Base-by-base conservation (phyloP, 92 coral and sea anemone genomes). In the Phenganax stokvisi region DNA sequence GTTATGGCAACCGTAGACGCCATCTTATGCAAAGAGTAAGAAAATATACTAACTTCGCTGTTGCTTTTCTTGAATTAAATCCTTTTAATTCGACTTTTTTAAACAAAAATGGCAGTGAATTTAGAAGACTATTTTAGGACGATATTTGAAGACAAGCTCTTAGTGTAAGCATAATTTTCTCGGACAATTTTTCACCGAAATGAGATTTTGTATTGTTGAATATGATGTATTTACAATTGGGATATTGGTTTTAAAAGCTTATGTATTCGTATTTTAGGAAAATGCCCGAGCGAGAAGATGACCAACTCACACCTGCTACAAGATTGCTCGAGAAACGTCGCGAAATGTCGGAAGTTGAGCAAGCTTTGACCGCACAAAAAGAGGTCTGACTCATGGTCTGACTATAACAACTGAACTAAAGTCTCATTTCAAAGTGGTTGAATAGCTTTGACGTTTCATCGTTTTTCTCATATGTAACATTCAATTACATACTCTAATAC, bases 271-370 rank as follows among this genome's bases (percentile, higher is more conserved):
- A 51, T 27, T 29, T 79, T 72, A 94, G 98, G 12, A 94, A 94
- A 90, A 94, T 94, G 98, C 98, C 98, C 17, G 98, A 94, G 78
- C 91, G 97, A 30, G 98, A 94, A 82, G 98, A 94, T 56, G 98
- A 94, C 72, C 94, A 92, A 63, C 93, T 94, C 67, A 94, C 98
- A 51, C 98, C 98, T 6, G 98, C 98, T 56, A 94, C 98, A 84
- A 89, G 98, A 30, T 90, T 94, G 15, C 90, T 94, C 64, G 98
- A 94, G 83, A 94, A 94, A 87, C 91, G 98, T 29, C 83, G 98
- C 76, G 98, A 94, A 81, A 94, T 94, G 98, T 92, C 97, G 6
- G 98, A 94, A 61, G 97, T 94, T 12, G 98, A 94, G 83, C 98
- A 94, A 88, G 97, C 98, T 75, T 80, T 94, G 54, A 92, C 91